Evolutionary conservation across 1,140 invertebrate species (phyloP).

Genomic region (Tetramorium simillimum): DNA sequence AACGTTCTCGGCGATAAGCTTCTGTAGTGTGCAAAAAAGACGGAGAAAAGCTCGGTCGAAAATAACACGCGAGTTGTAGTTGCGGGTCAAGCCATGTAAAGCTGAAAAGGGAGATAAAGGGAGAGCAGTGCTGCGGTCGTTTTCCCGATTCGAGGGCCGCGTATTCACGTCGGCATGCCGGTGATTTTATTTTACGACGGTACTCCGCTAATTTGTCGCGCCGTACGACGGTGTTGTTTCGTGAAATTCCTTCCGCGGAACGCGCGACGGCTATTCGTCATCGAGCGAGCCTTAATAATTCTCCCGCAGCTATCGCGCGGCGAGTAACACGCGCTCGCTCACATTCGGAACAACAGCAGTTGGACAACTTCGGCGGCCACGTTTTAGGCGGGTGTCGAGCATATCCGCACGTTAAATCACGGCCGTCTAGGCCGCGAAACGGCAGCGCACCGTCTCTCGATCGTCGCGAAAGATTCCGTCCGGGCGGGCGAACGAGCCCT

Average conservation of each 20-base stretch:
- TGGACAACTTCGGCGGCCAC: slow-evolving; percentile 57
- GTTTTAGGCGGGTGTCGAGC: slow-evolving; percentile 15
- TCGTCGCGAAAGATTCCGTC: slow-evolving; percentile 61
- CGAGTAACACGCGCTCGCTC: slow-evolving; percentile 36
- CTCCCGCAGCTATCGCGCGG: slow-evolving; percentile 48
- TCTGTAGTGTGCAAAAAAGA: slow-evolving; percentile 5
- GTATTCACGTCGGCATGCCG: background rate
- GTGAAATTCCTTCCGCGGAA: slow-evolving; percentile 14
- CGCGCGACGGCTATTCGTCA: slow-evolving; percentile 10
- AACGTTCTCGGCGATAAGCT: slow-evolving; percentile 21
- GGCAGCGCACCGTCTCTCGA: slow-evolving; percentile 47
- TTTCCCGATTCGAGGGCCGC: slow-evolving; percentile 36
- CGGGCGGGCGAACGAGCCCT: slow-evolving; percentile 41
- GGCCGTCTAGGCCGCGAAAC: background rate
- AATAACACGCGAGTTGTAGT: slow-evolving; percentile 19
- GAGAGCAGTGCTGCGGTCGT: background rate
- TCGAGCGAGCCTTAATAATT: slow-evolving; percentile 57
- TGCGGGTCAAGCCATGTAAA: slow-evolving; percentile 20
- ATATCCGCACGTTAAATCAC: slow-evolving; percentile 64
- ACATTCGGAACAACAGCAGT: slow-evolving; percentile 62
- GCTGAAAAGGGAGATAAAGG: slow-evolving; percentile 22
- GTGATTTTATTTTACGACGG: slow-evolving; percentile 30
- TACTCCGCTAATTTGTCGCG: slow-evolving; percentile 35
- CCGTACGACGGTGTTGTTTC: slow-evolving; percentile 4
- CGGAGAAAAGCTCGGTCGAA: slow-evolving; percentile 9